Conservation (phyloP, 2,797 vertebrate species). For the Peromyscus eremicus region DNA sequence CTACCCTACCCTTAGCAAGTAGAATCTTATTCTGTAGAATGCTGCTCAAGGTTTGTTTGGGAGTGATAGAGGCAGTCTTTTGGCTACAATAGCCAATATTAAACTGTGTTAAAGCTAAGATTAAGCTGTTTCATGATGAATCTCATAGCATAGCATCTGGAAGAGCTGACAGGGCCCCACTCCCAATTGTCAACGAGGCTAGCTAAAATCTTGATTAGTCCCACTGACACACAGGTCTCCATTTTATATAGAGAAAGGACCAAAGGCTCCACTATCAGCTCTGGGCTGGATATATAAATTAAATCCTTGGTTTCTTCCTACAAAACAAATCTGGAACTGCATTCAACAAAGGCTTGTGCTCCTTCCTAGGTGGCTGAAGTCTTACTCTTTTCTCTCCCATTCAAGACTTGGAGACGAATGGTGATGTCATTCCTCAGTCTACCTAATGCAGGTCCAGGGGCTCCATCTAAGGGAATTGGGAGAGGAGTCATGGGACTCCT, state of each 20-base stretch:
- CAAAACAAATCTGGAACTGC: not conserved
- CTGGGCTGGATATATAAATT: not conserved
- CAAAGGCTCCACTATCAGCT: not conserved
- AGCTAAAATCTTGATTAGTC: not conserved
- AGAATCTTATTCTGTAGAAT: not conserved
- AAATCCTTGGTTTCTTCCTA: not conserved
- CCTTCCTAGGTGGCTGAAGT: not conserved
- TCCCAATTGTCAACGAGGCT: not conserved
- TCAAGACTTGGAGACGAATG: not conserved
- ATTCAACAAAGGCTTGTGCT: too few relatives aligned
- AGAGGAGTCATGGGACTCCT: not conserved
- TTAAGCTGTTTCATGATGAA: not conserved
- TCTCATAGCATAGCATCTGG: not conserved
- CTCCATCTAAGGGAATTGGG: not conserved
- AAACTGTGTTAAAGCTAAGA: not conserved
- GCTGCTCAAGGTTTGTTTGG: not conserved
- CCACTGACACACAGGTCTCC: not conserved
- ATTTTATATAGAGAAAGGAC: not conserved
- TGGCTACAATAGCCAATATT: not conserved
- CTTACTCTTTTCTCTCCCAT: not conserved
- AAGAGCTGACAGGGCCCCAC: not conserved
- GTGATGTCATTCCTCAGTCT: too few relatives aligned
- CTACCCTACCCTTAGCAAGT: not conserved
- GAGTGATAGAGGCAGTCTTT: not conserved
- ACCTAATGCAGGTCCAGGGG: not conserved